Evolutionary conservation across 2,888 invertebrate genomes (phyloP), one percentile per base, ranked within the genome.

Genomic region (Azorinus chamasolen): DNA sequence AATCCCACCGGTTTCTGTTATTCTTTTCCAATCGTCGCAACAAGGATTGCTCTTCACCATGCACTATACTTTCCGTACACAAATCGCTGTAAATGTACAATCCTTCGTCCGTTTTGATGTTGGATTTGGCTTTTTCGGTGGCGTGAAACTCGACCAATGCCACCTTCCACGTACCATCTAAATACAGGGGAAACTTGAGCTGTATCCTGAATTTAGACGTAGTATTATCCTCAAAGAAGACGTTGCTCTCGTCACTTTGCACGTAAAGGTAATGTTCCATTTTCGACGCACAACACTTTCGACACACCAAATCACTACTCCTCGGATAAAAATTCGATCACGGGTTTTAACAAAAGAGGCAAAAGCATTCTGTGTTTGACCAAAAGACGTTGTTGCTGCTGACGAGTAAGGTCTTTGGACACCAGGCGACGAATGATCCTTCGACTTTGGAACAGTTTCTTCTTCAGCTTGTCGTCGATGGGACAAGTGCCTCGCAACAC

Each of bases 401-500:
- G 25, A 24, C 12, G 46, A 37, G 63, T 77, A 25, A 72, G 25
- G 4, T 66, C 32, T 32, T 32, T 32, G 32, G 32, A 32, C 37
- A 68, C 66, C 12, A 77, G 37, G 22, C 69, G 66, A 10, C 77
- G 65, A 57, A 81, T 54, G 55, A 32, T 22, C 8, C n/a, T 53
- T 55, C 53, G 66, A 20, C 65, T 12, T 22, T 45, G 48, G 24
- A 18, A 18, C 39, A 79, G 53, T 45, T 22, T 69, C 45, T 73
- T 77, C 43, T 73, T 80, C 50, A 57, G 62, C 43, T 43, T 58
- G 18, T 65, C 55, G 8, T 41, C 45, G 27, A 80, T 37, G 18
- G 54, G 48, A 53, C 66, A 74, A 22, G 63, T 77, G 45, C 76
- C 73, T 22, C 46, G 46, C 20, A 80, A 48, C 18, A 74, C 73